Evolutionary conservation across 2,888 invertebrate genomes (phyloP).

Genomic region (Drosophila paramelanica): DNA sequence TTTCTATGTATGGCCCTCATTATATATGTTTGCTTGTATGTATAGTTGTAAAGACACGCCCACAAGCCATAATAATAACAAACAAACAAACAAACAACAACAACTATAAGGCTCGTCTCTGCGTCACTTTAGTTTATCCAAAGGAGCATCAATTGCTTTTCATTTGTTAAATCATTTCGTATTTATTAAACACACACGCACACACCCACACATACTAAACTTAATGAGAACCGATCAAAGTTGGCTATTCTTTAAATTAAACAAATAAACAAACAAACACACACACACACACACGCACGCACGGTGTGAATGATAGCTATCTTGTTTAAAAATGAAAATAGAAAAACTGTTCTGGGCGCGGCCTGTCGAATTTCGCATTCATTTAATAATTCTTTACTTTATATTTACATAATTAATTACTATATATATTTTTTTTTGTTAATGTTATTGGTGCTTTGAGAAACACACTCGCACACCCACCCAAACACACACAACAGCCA

Average conservation of each 20-base stretch:
- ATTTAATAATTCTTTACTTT: slow-evolving; percentile 34
- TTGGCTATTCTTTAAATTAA: slow-evolving; percentile 26
- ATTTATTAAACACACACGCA: slow-evolving; percentile 42
- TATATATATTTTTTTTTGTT: slow-evolving; percentile 40
- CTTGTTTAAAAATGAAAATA: slow-evolving; percentile 26
- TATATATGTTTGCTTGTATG: slow-evolving; percentile 23
- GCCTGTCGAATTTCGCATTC: slow-evolving; percentile 46
- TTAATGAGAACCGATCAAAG: slow-evolving; percentile 40
- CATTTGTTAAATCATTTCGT: slow-evolving; percentile 56
- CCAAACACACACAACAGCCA: slow-evolving; percentile 7
- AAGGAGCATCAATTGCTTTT: slow-evolving; percentile 40
- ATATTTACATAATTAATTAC: slow-evolving; percentile 4
- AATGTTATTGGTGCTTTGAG: slow-evolving; percentile 67
- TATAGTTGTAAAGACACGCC: slow-evolving; percentile 14
- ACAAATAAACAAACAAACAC: slow-evolving; percentile 10
- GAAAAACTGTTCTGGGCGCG: slow-evolving; percentile 44
- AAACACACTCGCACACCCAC: slow-evolving; percentile 22
- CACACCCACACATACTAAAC: slow-evolving; percentile 12
- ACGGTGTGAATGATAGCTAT: slow-evolving; percentile 55
- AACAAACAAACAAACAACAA: slow-evolving; percentile 35
- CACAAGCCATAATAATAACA: slow-evolving; percentile 26
- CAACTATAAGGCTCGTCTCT: slow-evolving; percentile 18
- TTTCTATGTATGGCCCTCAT: slow-evolving; percentile 20
- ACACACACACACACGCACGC: slow-evolving; percentile 11
- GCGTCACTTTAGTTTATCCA: slow-evolving; percentile 30